Conservation (phyloP, 2,797 vertebrate genomes). For the Danio jaintianensis region DNA sequence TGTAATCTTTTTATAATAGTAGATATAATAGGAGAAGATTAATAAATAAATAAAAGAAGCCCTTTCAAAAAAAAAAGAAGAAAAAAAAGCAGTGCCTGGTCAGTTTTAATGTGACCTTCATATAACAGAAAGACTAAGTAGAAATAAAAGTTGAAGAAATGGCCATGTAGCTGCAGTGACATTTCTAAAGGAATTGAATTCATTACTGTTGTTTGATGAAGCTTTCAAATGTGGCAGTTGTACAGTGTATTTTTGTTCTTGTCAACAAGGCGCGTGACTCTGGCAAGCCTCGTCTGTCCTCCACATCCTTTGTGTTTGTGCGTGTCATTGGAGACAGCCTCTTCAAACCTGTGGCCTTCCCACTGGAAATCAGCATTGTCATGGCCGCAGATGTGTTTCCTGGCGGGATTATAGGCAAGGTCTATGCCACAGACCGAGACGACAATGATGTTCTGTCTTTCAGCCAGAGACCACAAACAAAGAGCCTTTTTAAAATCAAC, state of each 20-base stretch:
- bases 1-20: no score
- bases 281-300: conserved; percentile 87
- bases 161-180: neutral
- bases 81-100: neutral
- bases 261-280: conserved; percentile 86
- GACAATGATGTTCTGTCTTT: conserved; percentile 90
- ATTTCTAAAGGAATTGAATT: neutral
- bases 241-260: neutral
- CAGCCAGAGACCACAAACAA: conserved; percentile 83
- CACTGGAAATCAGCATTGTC: conserved; percentile 92
- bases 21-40: neutral
- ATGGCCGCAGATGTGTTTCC: conserved; percentile 93
- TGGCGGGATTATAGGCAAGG: conserved; percentile 91
- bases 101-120: neutral
- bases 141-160: conserved; percentile 4
- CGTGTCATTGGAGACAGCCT: conserved; percentile 92
- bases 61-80: neutral
- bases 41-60: neutral
- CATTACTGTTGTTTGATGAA: conserved; percentile 10
- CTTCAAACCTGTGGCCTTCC: conserved; percentile 89
- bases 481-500: conserved; percentile 87
- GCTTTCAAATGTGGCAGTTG: neutral
- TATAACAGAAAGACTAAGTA: neutral
- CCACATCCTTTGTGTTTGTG: conserved; percentile 87
- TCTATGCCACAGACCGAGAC: conserved; percentile 93